Base-by-base conservation (phyloP, 2,113 vertebrate species). In the Trochalopteron elliotii region DNA sequence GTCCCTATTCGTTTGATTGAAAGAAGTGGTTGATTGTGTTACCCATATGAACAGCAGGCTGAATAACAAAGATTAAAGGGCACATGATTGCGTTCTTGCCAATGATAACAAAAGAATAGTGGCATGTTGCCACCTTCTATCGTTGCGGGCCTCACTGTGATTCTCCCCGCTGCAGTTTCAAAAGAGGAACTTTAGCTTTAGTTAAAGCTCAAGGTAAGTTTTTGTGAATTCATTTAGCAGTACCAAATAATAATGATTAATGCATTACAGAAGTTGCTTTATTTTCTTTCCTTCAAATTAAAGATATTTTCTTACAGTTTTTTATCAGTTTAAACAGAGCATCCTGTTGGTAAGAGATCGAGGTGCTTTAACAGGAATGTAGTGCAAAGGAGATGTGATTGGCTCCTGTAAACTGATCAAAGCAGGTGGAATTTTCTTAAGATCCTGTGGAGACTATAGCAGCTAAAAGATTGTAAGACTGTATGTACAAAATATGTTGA, bases 1-100 rank as follows among this genome's bases (percentile, higher is more conserved):
- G 74, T 76, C 79, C 59, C 55, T 78, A 59, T 47, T 88, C 55
- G 68, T 92, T 78, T 86, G 92, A 90, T 25, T 94, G 87, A 94
- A 97, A 96, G 56, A 94, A 93, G 83, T 84, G 69, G 40, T 76
- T 94, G 68, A 84, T 78, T 91, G 68, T 94, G 74, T 94, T 87
- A 87, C 78, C 89, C 91, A 49, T 94, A 89, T n/a, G 87, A 95
- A 49, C 77, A 92, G 74, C 87, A 92, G 87, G 69, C 72, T 95
- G 87, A 78, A 67, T 61, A 89, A 91, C 72, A 87, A 84, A 90
- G 86, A 90, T 87, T 87, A 91, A 92, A 95, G 87, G 77, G 68
- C 91, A 91, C 83, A 87, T 45, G 83, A 87, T 87, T 92, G 80
- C 89, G 69, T n/a, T 82, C 74, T 94, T 87, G 89, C 83, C 87